phyloP scores from a whole-genome alignment of 2,113 vertebrate genomes.

The Notechis scutatus region DNA sequence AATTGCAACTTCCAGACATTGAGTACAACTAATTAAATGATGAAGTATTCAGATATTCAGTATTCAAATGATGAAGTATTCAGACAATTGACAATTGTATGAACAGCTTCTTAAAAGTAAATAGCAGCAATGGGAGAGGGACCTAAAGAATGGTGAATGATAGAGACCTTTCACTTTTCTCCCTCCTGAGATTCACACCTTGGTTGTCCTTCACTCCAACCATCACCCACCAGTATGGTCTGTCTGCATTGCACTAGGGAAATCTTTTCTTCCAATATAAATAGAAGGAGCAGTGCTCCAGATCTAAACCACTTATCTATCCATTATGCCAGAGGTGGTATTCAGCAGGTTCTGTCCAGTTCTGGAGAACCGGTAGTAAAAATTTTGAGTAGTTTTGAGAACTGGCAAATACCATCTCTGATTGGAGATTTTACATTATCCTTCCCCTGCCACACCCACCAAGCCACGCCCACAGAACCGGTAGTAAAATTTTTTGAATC shows the following conservation, averaged over 20 bases:
- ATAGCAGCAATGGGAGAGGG: not conserved
- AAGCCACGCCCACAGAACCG: too few species aligned
- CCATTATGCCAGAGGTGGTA: too few species aligned
- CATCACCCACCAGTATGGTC: not conserved
- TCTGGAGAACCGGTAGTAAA: too few species aligned
- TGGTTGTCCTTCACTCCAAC: not conserved
- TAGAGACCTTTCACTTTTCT: not conserved
- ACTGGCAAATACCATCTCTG: too few species aligned
- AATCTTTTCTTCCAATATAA: not conserved
- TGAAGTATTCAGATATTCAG: not conserved
- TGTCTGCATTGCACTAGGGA: not conserved
- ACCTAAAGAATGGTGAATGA: not conserved
- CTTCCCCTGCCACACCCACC: too few species aligned
- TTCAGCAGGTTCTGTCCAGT: too few species aligned
- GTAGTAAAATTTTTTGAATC: too few species aligned
- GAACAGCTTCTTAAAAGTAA: not conserved
- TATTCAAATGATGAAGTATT: not conserved
- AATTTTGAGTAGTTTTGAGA: too few species aligned
- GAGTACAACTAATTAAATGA: not conserved
- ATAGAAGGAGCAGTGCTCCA: not conserved
- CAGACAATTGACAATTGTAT: not conserved
- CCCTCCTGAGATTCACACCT: not conserved
- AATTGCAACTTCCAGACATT: not conserved
- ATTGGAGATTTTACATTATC: too few species aligned
- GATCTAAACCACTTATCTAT: not conserved